Conservation (phyloP, 2,888 invertebrate species). For the Cerastis rubricosa region DNA sequence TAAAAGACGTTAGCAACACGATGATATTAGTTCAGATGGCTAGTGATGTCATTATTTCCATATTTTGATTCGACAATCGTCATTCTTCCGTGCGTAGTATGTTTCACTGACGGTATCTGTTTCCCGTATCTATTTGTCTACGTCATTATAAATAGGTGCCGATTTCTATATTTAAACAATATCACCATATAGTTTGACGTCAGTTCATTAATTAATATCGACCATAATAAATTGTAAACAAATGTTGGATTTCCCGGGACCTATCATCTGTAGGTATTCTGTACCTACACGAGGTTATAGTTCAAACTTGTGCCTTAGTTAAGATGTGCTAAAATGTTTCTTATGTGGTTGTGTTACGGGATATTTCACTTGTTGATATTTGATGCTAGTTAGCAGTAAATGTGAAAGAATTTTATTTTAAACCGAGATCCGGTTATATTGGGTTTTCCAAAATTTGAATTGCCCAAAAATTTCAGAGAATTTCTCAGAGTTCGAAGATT, state of each 20-base stretch:
- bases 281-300: constrained; percentile 46
- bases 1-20: neutral
- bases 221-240: constrained; percentile 55
- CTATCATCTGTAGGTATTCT: constrained; percentile 28
- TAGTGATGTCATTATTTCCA: constrained; percentile 1
- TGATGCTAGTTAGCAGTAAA: neutral
- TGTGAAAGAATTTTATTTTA: neutral
- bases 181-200: constrained; percentile 35
- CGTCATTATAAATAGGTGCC: constrained; percentile 15
- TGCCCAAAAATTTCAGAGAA: neutral
- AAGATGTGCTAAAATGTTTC: constrained; percentile 11
- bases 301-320: constrained; percentile 34
- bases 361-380: constrained; percentile 8
- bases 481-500: neutral
- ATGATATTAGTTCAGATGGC: neutral
- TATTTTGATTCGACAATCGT: neutral
- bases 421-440: neutral
- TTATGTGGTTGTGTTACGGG: constrained; percentile 15
- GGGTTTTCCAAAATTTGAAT: constrained; percentile 2
- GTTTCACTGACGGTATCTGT: neutral
- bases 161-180: constrained; percentile 34
- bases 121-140: neutral
- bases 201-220: constrained; percentile 47
- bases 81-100: neutral
- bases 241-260: constrained; percentile 53